phyloP scores from a whole-genome alignment of 1,140 invertebrate species.

The Hylyphantes graminicola region DNA sequence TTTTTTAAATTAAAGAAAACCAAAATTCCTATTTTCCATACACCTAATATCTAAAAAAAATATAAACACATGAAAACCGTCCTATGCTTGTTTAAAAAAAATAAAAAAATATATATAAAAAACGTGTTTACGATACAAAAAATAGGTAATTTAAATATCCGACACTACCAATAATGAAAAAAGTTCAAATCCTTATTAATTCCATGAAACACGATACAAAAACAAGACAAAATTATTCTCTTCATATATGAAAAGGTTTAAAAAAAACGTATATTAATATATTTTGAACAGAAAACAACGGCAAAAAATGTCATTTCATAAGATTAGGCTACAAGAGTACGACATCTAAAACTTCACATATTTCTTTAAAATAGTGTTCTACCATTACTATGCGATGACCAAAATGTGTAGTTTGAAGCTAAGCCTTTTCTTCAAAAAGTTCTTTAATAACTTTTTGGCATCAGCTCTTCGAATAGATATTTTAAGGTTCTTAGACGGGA shows the following conservation, averaged over 20 bases:
- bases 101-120: no score
- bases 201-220: no score
- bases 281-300: slow-evolving; percentile 4
- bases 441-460: slow-evolving; percentile 25
- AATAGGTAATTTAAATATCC: no score
- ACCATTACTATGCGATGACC: neutral
- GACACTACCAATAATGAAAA: no score
- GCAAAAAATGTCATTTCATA: slow-evolving; percentile 5
- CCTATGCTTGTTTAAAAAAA: no score
- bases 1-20: no score
- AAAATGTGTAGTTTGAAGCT: neutral
- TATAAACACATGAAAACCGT: no score
- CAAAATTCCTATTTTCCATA: no score
- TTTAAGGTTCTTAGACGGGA: neutral
- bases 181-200: no score
- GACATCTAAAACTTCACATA: neutral
- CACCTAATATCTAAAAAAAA: no score
- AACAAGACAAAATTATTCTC: no score
- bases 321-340: slow-evolving; percentile 7
- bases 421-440: slow-evolving; percentile 16
- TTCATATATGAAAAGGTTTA: neutral
- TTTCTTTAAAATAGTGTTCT: neutral
- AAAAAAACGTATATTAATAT: slow-evolving; percentile 32
- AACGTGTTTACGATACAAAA: no score
- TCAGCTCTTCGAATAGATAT: neutral